Conservation (phyloP, 2,113 vertebrate genomes). For the Nansenia antarctica region DNA sequence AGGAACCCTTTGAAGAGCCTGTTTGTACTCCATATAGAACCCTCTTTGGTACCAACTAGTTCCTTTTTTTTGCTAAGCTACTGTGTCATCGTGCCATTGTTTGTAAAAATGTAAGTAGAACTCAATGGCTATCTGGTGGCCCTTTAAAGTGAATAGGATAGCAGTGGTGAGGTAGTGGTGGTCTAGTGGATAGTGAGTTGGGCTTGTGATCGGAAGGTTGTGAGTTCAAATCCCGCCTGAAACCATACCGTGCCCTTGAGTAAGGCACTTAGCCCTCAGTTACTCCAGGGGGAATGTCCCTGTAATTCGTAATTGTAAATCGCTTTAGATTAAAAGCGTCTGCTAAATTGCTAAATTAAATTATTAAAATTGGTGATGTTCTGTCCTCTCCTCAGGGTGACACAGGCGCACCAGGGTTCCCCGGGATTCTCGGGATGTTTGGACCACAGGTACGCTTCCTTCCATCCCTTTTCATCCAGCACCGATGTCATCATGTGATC, state of each 20-base stretch:
- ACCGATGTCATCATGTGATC: background rate
- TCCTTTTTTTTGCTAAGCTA: no score
- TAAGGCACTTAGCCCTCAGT: no score
- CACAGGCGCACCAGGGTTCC: slow-evolving; percentile 84
- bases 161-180: background rate
- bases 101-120: background rate
- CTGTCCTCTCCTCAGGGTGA: slow-evolving; percentile 78
- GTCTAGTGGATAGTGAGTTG: no score
- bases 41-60: background rate
- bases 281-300: no score
- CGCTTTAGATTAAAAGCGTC: no score
- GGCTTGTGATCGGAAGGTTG: no score
- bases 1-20: no score
- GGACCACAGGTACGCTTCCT: slow-evolving; percentile 87
- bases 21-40: background rate
- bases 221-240: no score
- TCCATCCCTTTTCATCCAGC: background rate
- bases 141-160: background rate
- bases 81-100: no score
- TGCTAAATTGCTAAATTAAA: no score
- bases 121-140: background rate
- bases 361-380: background rate
- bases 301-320: no score
- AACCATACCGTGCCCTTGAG: no score
- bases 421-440: slow-evolving; percentile 86